These are phyloP conservation scores for Micrastur ruficollis DNA, from an alignment of 2,797 vertebrate genomes.

Conservation along the genomic window DNA sequence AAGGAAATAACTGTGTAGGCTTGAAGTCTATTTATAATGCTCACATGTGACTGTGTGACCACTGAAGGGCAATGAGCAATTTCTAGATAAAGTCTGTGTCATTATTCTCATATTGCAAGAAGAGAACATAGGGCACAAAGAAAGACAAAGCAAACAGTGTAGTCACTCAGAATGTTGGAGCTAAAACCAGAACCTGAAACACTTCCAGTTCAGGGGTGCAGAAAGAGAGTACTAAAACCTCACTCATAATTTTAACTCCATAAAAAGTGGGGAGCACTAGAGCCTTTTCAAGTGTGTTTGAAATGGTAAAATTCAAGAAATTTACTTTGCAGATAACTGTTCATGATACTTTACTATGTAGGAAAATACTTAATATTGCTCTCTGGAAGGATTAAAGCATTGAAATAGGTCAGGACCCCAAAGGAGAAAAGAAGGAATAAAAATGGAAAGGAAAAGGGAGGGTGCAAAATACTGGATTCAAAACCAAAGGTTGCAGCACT, in stretches of 20 bases:
- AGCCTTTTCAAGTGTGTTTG: not conserved
- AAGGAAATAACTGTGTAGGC: not conserved
- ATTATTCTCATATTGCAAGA: not conserved
- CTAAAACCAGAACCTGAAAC: not conserved
- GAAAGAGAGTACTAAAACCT: not conserved
- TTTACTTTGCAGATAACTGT: not conserved
- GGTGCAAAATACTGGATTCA: not conserved
- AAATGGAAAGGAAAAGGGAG: not conserved
- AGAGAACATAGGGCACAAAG: not conserved
- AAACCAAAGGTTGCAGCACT: not conserved
- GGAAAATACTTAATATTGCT: not conserved
- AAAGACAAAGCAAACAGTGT: not conserved
- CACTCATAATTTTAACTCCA: not conserved
- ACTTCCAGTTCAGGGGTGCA: not conserved
- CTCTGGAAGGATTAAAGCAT: not conserved
- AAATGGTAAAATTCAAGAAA: not conserved
- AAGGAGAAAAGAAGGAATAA: not conserved
- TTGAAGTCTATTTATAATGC: not conserved
- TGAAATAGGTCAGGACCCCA: not conserved
- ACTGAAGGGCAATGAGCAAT: slow-evolving; percentile 15
- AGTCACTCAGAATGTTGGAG: not conserved
- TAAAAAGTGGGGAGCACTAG: not conserved
- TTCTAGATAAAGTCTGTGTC: not conserved
- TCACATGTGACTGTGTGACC: not conserved
- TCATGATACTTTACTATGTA: not conserved